Percentiles rank a stretch among this genome's conserved stretches.
phyloP scores from a whole-genome alignment of 1,140 invertebrate genomes.

The Ceratosolen solmsi region DNA sequence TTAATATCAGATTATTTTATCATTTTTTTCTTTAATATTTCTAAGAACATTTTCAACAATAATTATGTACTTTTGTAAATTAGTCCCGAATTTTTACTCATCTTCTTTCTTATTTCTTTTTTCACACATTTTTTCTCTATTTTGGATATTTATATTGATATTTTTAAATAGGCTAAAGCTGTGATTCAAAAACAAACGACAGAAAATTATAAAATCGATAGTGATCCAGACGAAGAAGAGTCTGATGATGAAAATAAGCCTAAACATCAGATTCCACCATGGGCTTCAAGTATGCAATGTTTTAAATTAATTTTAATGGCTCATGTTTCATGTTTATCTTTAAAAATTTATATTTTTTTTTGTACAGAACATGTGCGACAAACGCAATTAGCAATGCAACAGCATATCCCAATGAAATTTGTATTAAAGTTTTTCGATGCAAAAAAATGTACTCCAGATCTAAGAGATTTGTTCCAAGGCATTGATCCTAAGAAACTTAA shows the following conservation, averaged over 20 bases:
- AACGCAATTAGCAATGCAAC: conserved; percentile 63
- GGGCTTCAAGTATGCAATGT: conserved; percentile 71
- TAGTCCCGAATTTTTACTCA: too few relatives aligned
- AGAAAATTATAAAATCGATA: conserved; percentile 64
- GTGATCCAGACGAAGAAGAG: conserved; percentile 73
- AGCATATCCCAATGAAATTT: conserved; percentile 62
- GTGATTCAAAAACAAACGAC: conserved; percentile 52
- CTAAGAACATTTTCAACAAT: too few relatives aligned
- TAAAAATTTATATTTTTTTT: conserved; percentile 40
- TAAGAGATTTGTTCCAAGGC: conserved; percentile 78
- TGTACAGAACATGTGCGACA: conserved; percentile 63
- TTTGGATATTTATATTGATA: too few relatives aligned
- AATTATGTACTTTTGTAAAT: too few relatives aligned
- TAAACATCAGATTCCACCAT: conserved; percentile 72
- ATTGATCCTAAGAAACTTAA: conserved; percentile 78
- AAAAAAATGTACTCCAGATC: conserved; percentile 78
- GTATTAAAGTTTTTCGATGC: conserved; percentile 78
- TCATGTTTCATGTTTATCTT: neutral
- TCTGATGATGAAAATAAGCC: conserved; percentile 75
- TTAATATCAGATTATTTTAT: too few relatives aligned
- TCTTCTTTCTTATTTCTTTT: too few relatives aligned
- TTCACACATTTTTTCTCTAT: too few relatives aligned
- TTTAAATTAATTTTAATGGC: neutral
- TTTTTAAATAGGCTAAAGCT: conserved; percentile 29
- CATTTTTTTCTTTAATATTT: too few relatives aligned